Evolutionary conservation across 2,797 vertebrate genomes (phyloP).

Genomic region (Harpagifer antarcticus): DNA sequence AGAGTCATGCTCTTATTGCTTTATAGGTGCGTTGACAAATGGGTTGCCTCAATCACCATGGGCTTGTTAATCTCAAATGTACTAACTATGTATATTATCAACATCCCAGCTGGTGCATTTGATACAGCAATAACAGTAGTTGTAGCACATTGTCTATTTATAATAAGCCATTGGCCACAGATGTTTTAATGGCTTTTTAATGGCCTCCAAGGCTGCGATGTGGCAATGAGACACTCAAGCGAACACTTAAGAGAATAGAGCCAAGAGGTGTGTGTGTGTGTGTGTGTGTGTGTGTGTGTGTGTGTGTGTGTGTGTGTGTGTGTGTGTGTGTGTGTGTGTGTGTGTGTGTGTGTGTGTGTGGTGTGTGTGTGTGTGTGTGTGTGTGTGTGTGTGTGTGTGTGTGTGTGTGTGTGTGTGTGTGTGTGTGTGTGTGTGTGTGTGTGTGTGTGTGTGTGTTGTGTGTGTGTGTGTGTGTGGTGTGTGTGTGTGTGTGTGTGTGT

Average conservation of each 20-base stretch:
- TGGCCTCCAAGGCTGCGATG: conserved; percentile 44
- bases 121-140: conserved; percentile 42
- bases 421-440: no score
- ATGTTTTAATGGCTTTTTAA: conserved; percentile 73
- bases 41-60: conserved; percentile 10
- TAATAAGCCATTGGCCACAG: conserved; percentile 68
- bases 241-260: conserved; percentile 57
- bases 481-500: no score
- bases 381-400: no score
- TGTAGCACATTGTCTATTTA: conserved; percentile 64
- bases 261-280: conserved; percentile 40
- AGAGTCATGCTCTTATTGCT: background rate
- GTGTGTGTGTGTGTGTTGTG: no score
- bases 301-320: no score
- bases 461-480: no score
- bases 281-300: no score
- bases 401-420: conserved; percentile 33
- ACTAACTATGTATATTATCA: conserved; percentile 34
- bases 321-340: no score
- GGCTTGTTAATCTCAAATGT: conserved; percentile 44
- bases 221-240: conserved; percentile 53
- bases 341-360: no score
- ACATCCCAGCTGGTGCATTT: conserved; percentile 42
- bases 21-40: conserved; percentile 44
- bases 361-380: no score